These are phyloP conservation scores for Anguilla anguilla DNA, from an alignment of 2,797 vertebrate genomes.

Conservation along the genomic window DNA sequence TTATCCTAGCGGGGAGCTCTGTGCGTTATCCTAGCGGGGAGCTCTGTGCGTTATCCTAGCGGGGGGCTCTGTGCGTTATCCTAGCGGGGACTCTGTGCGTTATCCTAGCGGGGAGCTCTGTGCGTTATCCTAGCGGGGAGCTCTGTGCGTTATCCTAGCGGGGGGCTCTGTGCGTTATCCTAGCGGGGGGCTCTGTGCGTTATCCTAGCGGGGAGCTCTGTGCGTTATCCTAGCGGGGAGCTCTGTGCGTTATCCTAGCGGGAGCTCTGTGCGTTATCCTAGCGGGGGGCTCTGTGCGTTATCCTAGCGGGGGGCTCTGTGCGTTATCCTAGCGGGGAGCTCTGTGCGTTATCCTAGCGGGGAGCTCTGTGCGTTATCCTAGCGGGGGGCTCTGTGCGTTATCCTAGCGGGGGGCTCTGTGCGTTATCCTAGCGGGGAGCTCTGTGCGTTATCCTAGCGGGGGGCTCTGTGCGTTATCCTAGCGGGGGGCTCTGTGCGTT, in stretches of 20 bases:
- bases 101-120: not conserved
- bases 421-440: not conserved
- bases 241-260: not conserved
- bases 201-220: not conserved
- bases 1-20: not conserved
- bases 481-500: not conserved
- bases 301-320: not conserved
- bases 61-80: not conserved
- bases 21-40: not conserved
- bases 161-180: conserved; percentile 9
- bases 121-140: not conserved
- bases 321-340: not conserved
- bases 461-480: not conserved
- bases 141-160: not conserved
- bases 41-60: not conserved
- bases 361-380: not conserved
- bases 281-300: not conserved
- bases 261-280: not conserved
- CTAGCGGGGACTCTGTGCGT: conserved; percentile 1
- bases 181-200: not conserved
- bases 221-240: not conserved
- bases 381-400: not conserved
- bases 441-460: not conserved
- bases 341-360: not conserved
- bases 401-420: not conserved